Conservation (phyloP, 2,888 invertebrate species). For the Oscheius sp. region DNA sequence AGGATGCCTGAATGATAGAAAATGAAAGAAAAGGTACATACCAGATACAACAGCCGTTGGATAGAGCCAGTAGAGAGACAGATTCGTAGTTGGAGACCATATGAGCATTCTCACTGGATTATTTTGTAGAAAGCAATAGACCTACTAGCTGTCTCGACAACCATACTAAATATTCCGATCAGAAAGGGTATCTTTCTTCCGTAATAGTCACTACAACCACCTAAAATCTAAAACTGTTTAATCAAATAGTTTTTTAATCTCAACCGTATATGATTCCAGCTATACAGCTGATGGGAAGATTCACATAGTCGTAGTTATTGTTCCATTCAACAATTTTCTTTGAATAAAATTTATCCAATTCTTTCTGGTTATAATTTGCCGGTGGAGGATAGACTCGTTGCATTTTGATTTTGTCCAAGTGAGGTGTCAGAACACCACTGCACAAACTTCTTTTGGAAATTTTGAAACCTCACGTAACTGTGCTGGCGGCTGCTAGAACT, state of each 20-base stretch:
- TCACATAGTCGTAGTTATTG: conserved; percentile 64
- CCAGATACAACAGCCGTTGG: conserved; percentile 41
- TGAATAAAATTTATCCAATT: conserved; percentile 57
- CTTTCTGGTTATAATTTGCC: conserved; percentile 37
- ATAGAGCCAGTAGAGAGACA: conserved; percentile 46
- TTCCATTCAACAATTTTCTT: conserved; percentile 65
- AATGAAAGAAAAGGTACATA: not conserved
- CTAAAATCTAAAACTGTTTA: conserved; percentile 32
- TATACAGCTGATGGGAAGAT: conserved; percentile 60
- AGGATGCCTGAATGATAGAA: conserved; percentile 39
- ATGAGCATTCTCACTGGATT: conserved; percentile 49
- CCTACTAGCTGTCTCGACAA: conserved; percentile 53
- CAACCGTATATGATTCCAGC: conserved; percentile 60
- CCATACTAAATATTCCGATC: conserved; percentile 52
- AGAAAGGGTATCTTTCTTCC: conserved; percentile 58
- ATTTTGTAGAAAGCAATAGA: not conserved
- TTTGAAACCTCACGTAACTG: conserved; percentile 46
- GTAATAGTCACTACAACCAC: conserved; percentile 57
- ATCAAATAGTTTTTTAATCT: not conserved
- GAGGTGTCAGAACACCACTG: conserved; percentile 59
- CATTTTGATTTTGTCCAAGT: conserved; percentile 57
- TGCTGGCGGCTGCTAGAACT: conserved; percentile 50
- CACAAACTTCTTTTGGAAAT: conserved; percentile 13
- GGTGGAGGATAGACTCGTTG: conserved; percentile 54
- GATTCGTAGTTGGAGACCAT: conserved; percentile 55